phyloP scores from a whole-genome alignment of 2,113 vertebrate genomes.

The Protobothrops flavoviridis region DNA sequence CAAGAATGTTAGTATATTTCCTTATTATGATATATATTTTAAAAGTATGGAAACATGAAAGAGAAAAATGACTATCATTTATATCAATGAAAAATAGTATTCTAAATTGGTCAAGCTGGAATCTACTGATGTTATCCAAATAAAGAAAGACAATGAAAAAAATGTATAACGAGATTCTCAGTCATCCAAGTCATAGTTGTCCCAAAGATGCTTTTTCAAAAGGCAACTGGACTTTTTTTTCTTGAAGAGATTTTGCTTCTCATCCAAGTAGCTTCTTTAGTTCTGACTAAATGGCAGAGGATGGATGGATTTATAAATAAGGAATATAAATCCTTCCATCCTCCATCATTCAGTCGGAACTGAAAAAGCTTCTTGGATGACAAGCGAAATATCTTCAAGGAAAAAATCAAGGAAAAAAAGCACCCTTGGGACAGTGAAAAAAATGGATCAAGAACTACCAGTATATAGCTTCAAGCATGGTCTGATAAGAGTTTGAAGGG shows the following conservation, averaged over 20 bases:
- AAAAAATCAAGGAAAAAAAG: background rate
- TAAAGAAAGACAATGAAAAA: background rate
- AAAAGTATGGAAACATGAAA: background rate
- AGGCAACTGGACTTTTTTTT: background rate
- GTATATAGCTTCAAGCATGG: background rate
- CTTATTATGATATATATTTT: background rate
- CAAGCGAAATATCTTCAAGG: background rate
- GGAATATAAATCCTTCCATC: background rate
- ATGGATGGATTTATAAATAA: background rate
- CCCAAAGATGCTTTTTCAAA: background rate
- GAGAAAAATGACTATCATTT: background rate
- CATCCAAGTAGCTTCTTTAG: background rate
- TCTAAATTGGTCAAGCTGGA: accelerated
- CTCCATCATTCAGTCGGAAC: background rate
- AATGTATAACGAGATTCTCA: background rate
- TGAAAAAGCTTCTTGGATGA: background rate
- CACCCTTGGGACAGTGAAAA: background rate
- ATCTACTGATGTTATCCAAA: background rate
- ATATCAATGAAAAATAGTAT: background rate
- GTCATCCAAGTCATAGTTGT: background rate
- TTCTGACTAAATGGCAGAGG: background rate
- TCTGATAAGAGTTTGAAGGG: background rate
- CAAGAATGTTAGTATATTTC: background rate
- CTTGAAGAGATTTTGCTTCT: background rate
- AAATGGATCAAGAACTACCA: background rate